Percentiles rank a stretch among this genome's conserved stretches.
phyloP scores from a whole-genome alignment of 2,113 vertebrate species.

The Saccopteryx bilineata region DNA sequence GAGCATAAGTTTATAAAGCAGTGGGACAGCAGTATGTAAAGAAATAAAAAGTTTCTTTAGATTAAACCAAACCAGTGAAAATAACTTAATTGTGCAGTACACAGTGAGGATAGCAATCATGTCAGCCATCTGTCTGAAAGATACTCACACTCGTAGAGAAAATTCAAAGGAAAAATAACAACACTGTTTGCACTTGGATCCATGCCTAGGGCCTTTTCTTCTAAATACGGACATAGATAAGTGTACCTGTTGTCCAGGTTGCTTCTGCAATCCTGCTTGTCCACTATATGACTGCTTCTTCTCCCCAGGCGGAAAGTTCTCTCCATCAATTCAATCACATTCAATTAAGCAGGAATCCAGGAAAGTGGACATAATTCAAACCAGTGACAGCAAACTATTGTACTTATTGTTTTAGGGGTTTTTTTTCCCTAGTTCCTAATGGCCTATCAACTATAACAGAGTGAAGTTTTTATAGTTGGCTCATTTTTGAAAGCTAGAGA shows the following conservation, averaged over 20 bases:
- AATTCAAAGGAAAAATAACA: constrained; percentile 46
- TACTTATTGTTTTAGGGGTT: constrained; percentile 11
- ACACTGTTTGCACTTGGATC: background rate
- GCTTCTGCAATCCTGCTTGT: background rate
- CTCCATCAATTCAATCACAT: background rate
- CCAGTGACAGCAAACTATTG: background rate
- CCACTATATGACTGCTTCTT: background rate
- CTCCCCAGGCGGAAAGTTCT: background rate
- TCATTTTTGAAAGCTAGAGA: constrained; percentile 61
- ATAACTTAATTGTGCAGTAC: background rate
- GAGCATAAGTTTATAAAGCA: constrained; percentile 10
- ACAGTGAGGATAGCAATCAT: background rate
- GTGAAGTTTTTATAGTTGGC: background rate
- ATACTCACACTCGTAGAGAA: background rate
- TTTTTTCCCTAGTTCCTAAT: constrained; percentile 22
- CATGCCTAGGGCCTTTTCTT: constrained; percentile 47
- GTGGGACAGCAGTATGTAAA: background rate
- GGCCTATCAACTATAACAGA: constrained; percentile 1
- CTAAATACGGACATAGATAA: constrained; percentile 64
- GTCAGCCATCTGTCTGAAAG: constrained; percentile 54
- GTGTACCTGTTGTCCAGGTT: background rate
- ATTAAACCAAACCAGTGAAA: constrained; percentile 53
- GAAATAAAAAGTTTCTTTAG: constrained; percentile 38
- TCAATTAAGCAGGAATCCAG: constrained; percentile 25
- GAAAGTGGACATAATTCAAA: constrained; percentile 56